These are phyloP conservation scores for Neodiprion lecontei DNA, from an alignment of 1,140 invertebrate genomes.

Conservation along the genomic window DNA sequence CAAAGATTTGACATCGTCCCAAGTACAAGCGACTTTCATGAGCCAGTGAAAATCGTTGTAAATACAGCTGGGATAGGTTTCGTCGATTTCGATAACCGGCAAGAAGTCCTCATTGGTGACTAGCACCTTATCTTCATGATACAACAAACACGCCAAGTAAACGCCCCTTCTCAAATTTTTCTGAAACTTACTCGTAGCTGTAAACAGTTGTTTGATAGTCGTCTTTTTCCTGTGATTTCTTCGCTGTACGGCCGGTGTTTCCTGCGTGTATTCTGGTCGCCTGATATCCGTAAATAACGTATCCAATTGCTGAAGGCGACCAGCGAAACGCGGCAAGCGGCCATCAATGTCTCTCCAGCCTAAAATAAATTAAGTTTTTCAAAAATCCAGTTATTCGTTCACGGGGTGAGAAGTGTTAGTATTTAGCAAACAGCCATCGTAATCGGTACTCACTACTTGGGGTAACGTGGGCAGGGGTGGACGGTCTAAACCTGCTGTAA, in stretches of 20 bases:
- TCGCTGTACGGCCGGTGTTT: slow-evolving; percentile 66
- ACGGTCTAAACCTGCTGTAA: slow-evolving; percentile 78
- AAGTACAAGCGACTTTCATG: slow-evolving; percentile 95
- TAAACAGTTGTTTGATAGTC: slow-evolving; percentile 93
- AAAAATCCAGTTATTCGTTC: background rate
- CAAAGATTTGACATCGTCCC: slow-evolving; percentile 93
- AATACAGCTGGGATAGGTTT: slow-evolving; percentile 90
- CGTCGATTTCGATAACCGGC: slow-evolving; percentile 95
- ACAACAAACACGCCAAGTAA: slow-evolving; percentile 90
- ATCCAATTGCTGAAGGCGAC: slow-evolving; percentile 75
- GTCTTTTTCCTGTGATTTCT: slow-evolving; percentile 83
- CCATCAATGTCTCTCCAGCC: slow-evolving; percentile 83
- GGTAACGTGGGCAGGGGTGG: slow-evolving; percentile 81
- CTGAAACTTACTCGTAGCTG: slow-evolving; percentile 93
- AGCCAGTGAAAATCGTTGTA: slow-evolving; percentile 96
- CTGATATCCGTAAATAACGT: slow-evolving; percentile 77
- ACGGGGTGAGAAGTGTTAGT: background rate
- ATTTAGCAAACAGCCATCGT: background rate
- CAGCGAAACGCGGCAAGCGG: slow-evolving; percentile 71
- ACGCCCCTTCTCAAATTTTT: slow-evolving; percentile 91
- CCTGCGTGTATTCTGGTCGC: slow-evolving; percentile 67
- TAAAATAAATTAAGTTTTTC: slow-evolving; percentile 38
- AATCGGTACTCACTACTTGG: slow-evolving; percentile 81
- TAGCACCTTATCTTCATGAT: slow-evolving; percentile 93
- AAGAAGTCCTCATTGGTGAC: slow-evolving; percentile 96